Base-by-base conservation (phyloP, 2,797 vertebrate genomes). In the Delichon dasypus region DNA sequence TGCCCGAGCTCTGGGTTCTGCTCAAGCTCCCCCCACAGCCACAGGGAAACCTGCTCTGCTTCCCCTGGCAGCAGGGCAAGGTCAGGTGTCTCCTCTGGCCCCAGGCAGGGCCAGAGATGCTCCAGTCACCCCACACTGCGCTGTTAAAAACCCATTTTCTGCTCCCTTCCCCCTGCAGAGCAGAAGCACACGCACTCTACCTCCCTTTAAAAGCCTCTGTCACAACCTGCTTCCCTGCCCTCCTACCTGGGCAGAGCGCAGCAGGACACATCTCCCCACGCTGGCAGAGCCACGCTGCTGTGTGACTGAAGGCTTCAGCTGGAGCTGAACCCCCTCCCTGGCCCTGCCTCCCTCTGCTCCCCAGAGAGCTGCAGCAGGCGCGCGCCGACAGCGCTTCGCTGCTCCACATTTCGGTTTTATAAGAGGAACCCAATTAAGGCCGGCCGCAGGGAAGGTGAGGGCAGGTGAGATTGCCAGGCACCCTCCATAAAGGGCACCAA, bases 401-500 rank as follows among this genome's bases (percentile, higher is more conserved):
- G 93, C 1, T 87, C 93, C 86, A 95, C 88, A 94, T 95, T 95
- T 22, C 1, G 68, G 54, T 93, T 96, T 87, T 85, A 27, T 61
- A 89, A 93, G 65, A 78, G 60, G 90, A 94, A 95, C 47, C 94
- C 61, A 93, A 81, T 95, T 95, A 95, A 87, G 85, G 85, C 18
- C 0, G 3, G 87, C 54, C 1, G 7, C 16, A n/a, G 40, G 67
- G 45, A 68, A 40, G 80, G 50, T 12, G 9, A 57, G 45, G 32
- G 74, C 74, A 71, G 84, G 74, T 71, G 57, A 57, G 67, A 38
- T 3, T 2, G 15, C 76, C 84, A 72, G 42, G n/a, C 5, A 44
- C 18, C 65, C 57, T 68, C 71, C 51, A 11, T 2, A 32, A 91
- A 60, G 70, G 40, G 21, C 77, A 92, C 30, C 38, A 54, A 88